Conservation (phyloP, 2,888 invertebrate species). For the Neuroscelio doddi region DNA sequence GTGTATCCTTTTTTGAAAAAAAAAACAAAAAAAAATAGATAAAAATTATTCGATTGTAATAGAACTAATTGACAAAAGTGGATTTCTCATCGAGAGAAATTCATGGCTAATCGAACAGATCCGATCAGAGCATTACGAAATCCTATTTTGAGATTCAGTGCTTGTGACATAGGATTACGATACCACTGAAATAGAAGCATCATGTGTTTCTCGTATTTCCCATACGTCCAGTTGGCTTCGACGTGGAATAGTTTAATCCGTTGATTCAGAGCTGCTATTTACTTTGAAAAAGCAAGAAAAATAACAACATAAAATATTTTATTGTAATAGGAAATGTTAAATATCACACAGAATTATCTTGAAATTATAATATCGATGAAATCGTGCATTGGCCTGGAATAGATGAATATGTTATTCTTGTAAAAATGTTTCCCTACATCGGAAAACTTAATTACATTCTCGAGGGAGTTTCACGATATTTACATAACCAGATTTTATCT, state of each 20-base stretch:
- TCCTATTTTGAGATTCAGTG: constrained; percentile 37
- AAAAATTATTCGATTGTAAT: no score
- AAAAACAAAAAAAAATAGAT: no score
- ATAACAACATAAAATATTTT: background rate
- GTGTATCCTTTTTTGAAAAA: no score
- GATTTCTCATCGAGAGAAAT: constrained; percentile 15
- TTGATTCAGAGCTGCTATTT: constrained; percentile 21
- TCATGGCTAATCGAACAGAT: constrained; percentile 30
- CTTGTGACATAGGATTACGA: constrained; percentile 34
- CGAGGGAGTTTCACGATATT: constrained; percentile 4
- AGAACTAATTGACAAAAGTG: constrained; percentile 21
- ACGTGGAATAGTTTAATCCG: constrained; percentile 21
- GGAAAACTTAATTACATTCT: constrained; percentile 13
- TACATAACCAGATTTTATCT: constrained; percentile 13
- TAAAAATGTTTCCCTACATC: constrained; percentile 9
- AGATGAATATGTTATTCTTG: constrained; percentile 6
- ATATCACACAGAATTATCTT: no score
- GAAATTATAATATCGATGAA: no score
- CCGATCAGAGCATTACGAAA: constrained; percentile 27
- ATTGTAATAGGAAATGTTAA: no score
- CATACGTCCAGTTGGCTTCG: constrained; percentile 19
- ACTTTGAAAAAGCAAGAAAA: constrained; percentile 4
- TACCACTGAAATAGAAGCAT: constrained; percentile 25
- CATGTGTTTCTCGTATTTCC: constrained; percentile 27
- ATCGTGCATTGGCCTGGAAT: no score